Conservation (phyloP, 2,888 invertebrate species). For the Linnaemya tessellans region DNA sequence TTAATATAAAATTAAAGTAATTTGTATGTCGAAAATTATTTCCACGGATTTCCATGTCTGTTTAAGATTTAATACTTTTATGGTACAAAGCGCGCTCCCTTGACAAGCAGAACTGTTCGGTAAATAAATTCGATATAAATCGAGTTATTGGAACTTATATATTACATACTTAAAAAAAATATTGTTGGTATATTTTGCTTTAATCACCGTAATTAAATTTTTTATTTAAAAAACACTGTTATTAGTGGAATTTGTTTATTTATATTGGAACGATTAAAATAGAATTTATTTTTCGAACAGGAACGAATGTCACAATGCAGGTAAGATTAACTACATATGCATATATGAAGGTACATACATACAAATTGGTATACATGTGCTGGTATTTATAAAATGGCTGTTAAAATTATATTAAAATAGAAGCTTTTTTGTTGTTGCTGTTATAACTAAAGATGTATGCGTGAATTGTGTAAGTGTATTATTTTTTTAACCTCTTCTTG, state of each 20-base stretch:
- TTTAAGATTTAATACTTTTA: conserved; percentile 28
- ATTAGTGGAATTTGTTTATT: too few species aligned
- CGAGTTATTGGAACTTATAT: too few species aligned
- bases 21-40: conserved; percentile 14
- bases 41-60: conserved; percentile 4
- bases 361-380: not conserved
- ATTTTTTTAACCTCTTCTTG: conserved; percentile 59
- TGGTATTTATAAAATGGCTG: conserved; percentile 5
- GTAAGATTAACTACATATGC: not conserved
- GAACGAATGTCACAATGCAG: conserved; percentile 21
- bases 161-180: too few species aligned
- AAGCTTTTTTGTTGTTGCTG: conserved; percentile 4
- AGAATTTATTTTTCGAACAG: too few species aligned
- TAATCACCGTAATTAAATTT: too few species aligned
- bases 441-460: not conserved
- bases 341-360: too few species aligned
- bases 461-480: conserved; percentile 10
- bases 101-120: too few species aligned
- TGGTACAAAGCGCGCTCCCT: conserved; percentile 68
- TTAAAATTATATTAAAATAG: conserved; percentile 29
- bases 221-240: too few species aligned
- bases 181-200: too few species aligned
- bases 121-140: too few species aligned
- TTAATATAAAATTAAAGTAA: conserved; percentile 10
- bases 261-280: too few species aligned